Base-by-base conservation (phyloP, 1,140 invertebrate genomes). In the Bactericera cockerelli region DNA sequence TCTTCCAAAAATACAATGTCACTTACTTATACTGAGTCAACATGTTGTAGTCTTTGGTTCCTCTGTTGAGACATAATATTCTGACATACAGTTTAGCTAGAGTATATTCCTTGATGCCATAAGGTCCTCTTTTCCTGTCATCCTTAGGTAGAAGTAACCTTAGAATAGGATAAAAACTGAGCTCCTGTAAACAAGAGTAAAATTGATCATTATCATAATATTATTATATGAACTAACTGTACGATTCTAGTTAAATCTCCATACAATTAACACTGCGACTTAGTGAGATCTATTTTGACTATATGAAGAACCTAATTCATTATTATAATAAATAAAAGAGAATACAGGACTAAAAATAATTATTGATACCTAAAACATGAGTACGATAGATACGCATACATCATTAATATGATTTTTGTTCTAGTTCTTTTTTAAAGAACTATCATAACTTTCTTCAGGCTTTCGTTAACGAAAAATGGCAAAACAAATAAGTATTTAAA, bases 141-240 rank as follows among this genome's bases (percentile, higher is more conserved):
- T 79, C 69, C 38, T 76, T 69, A 6, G 87, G 86, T 3, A 92
- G 64, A 8, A 92, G 68, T 14, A 90, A 71, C 62, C 89, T 74
- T 61, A 91, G 68, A 6, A 84, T 72, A 22, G 82, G 76, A 72
- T 79, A 89, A 56, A 89, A 78, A 56, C 79, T 83, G 42, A 70
- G 68, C 33, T 71, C 65, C 68, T 74, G 60, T 26, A 67, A 62
- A 62, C 60, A 61, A 60, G 59, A 57, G 19, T 24, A 53, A 26
- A 54, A n/a, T 22, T 60, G 53, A 54, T 38, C 25, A 55, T 26
- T 36, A 19, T 10, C 24, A 56, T 19, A 36, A 16, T 22, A 4
- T 14, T 55, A 2, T 33, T 26, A 24, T 21, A 59, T 16, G 19
- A 26, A 16, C 26, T 26, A 11, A 59, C 28, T 19, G 2, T 26